Base-by-base conservation (phyloP, 1,140 invertebrate species). In the Nebria ingens region DNA sequence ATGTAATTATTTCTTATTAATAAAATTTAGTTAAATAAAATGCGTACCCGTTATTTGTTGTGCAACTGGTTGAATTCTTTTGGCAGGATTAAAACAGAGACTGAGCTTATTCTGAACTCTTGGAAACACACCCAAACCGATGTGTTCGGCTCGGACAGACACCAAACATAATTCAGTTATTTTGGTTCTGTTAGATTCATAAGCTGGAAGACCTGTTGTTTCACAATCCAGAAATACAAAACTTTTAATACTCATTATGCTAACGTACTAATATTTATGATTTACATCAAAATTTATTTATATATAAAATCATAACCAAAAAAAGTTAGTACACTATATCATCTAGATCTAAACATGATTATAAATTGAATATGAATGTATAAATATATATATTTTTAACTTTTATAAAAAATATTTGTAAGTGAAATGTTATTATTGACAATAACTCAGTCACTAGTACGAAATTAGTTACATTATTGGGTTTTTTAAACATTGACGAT, bases 161-260 rank as follows among this genome's bases (percentile, higher is more conserved):
- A 81, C 58, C 29, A 84, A 69, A 52, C 78, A 73, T 1, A 84
- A 53, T 69, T 85, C 82, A 1, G 77, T 82, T 6, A 85, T 78
- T 69, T 74, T 79, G 0, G 81, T 81, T 54, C 69, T 67, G 29
- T 75, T 75, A 9, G 64, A 64, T 51, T 75, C 72, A 51, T 68
- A 58, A 15, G 68, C 73, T 0, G 78, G 77, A 13, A 85, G 65
- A 3, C 79, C 82, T 1, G 82, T 83, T 0, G 82, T 83, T 71
- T 85, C 82, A 42, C 82, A 61, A 61, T 85, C 82, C 20, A 85
- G 65, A 63, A 84, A 82, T 21, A 83, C 73, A 64, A 76, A 84
- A 2, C 76, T 78, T 59, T 73, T 66, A 21, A 82, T 78, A 53
- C 58, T 58, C 23, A 51, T 62, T n/a, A n/a, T 11, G 25, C 12